Evolutionary conservation across 2,113 vertebrate genomes (phyloP).

Genomic region (Callospermophilus lateralis): DNA sequence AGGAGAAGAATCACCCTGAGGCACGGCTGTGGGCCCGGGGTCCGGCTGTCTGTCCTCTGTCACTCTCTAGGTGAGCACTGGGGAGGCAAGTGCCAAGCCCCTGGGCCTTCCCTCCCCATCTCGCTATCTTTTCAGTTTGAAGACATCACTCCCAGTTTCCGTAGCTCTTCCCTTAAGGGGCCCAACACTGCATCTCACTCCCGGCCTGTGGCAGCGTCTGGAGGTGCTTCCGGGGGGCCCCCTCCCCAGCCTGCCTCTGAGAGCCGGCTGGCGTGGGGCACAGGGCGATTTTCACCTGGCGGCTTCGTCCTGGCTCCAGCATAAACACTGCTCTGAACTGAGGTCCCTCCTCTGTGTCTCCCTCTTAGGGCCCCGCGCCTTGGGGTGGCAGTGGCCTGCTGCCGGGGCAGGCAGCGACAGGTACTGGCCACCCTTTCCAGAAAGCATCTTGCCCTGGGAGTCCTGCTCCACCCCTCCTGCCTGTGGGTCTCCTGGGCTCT

Average conservation of each 20-base stretch:
- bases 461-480: constrained; percentile 41
- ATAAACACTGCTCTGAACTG: constrained; percentile 32
- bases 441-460: neutral
- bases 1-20: no score
- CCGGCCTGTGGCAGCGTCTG: no score
- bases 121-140: neutral
- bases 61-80: no score
- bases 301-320: neutral
- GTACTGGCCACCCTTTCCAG: neutral
- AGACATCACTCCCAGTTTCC: no score
- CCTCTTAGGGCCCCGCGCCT: neutral
- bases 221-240: no score
- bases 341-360: neutral
- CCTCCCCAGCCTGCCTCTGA: no score
- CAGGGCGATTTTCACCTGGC: constrained; percentile 54
- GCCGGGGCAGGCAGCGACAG: neutral
- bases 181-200: no score
- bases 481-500: neutral
- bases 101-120: neutral
- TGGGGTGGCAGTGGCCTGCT: neutral
- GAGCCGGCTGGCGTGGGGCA: neutral
- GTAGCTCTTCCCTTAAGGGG: no score
- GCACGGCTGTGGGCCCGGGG: no score
- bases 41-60: no score
- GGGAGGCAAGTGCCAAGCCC: no score